A percentile compares a stretch with the other conserved stretches of the same genome.
These are phyloP conservation scores for Otocyon megalotis DNA, from an alignment of 2,113 vertebrate genomes.

Conservation along the genomic window DNA sequence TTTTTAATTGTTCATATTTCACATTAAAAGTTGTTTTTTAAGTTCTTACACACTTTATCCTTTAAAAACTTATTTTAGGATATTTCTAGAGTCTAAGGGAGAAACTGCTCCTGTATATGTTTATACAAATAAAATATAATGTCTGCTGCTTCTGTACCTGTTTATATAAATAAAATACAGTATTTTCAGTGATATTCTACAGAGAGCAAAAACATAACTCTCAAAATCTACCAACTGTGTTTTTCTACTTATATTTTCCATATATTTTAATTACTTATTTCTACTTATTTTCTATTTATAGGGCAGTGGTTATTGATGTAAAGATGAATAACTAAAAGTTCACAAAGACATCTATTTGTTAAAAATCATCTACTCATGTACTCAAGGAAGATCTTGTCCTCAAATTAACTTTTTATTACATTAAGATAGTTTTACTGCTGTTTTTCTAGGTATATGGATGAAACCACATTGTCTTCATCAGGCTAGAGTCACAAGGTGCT, in stretches of 20 bases:
- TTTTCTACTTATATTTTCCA: neutral
- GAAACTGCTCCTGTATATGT: neutral
- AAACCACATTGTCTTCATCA: neutral
- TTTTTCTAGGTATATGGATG: neutral
- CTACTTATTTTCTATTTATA: neutral
- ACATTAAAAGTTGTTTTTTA: neutral
- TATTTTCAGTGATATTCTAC: neutral
- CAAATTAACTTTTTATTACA: neutral
- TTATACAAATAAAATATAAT: constrained; percentile 1
- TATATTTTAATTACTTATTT: neutral
- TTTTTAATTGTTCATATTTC: neutral
- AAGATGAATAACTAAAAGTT: neutral
- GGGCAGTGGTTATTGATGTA: neutral
- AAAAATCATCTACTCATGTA: neutral
- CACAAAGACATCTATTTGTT: neutral
- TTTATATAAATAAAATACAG: constrained; percentile 5
- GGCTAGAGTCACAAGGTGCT: neutral
- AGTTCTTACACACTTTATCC: neutral
- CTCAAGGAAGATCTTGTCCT: neutral
- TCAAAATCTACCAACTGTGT: neutral
- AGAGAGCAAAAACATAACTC: neutral
- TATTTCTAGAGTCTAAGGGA: neutral
- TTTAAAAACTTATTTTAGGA: neutral
- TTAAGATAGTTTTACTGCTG: neutral
- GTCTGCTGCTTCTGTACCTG: neutral